Base-by-base conservation (phyloP, 1,140 invertebrate genomes). In the Manduca sexta region DNA sequence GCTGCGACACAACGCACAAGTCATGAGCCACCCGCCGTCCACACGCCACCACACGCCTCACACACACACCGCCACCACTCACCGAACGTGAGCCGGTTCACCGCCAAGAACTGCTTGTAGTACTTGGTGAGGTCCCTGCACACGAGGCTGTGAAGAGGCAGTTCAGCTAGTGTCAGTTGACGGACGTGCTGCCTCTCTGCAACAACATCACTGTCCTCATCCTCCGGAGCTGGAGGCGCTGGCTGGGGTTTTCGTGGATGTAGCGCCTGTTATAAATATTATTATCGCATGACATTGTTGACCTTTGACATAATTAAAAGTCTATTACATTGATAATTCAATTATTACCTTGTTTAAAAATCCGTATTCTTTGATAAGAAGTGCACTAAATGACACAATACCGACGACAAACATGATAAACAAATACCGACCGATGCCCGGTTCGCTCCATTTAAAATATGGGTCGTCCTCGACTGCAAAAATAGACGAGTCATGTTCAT, bases 51-150 rank as follows among this genome's bases (percentile, higher is more conserved):
- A 7, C n/a, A 34, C 33, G 11, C 33, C 11, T 12, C 8, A 26
- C 21, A 26, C 1, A 5, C 21, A 7, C 8, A 6, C 8, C 35
- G 45, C 4, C 16, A 50, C 35, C 11, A 61, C 65, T 66, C 45
- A 86, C 82, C 89, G 47, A 95, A 88, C 63, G 89, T 91, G 0
- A 96, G 68, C 52, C 91, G 87, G 59, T 93, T 88, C 0, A 95
- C 94, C 2, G 94, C 94, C 10, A 90, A 66, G 42, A 93, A 88
- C 2, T 88, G 81, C 2, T 88, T 83, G 56, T 93, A 94, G 60
- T 88, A 90, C 66, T 96, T 96, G 1, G 89, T 91, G n/a, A 93
- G 72, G 64, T 92, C 88, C 47, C 68, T 77, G 54, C 88, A 69
- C 1, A 88, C 77, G 11, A 89, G 72, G 43, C 80, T 87, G 45